Evolutionary conservation across 2,888 invertebrate genomes (phyloP), one percentile per base, ranked within the genome.

Genomic region (Microctonus hyperodae): DNA sequence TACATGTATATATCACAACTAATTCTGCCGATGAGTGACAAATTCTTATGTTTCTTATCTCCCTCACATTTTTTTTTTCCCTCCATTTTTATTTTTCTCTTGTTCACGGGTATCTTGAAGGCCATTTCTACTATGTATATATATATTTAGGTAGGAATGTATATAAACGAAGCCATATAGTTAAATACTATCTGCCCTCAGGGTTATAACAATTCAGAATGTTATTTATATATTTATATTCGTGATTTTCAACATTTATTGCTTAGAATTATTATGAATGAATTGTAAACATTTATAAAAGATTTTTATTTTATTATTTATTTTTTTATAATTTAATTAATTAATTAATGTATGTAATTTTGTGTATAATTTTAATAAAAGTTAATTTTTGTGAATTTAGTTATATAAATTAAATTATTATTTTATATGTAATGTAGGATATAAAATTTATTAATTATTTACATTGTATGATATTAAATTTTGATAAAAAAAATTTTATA

Each of bases 21-120:
- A 31, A 40, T 16, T 51, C 13, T 33, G 5, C 28, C n/a, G 51
- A 35, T 37, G 35, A 62, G n/a, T 62, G 53, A 53, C 37, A 44
- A 59, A 25, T 51, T 51, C 11, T 7, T 44, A n/a, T 48, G 16
- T 48, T 33, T 50, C 48, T 50, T 48, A 57, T 50, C 31, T 20
- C 31, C 33, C 25, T n/a, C n/a, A 31, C 55, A 9, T 16, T 55
- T 2, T 10, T 16, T 5, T 16, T 20, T 7, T 16, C 16, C 16
- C 16, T 7, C 16, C 16, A 16, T 7, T 20, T n/a, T 44, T 44
- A 16, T 44, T 44, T 20, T n/a, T 11, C 16, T 16, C 44, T 44
- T 44, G 7, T 16, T 20, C n/a, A n/a, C n/a, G n/a, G n/a, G n/a
- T n/a, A n/a, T n/a, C 16, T 16, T 44, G 16, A 44, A 44, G 44